Conservation (phyloP, 2,797 vertebrate species). For the Alectoris magna region DNA sequence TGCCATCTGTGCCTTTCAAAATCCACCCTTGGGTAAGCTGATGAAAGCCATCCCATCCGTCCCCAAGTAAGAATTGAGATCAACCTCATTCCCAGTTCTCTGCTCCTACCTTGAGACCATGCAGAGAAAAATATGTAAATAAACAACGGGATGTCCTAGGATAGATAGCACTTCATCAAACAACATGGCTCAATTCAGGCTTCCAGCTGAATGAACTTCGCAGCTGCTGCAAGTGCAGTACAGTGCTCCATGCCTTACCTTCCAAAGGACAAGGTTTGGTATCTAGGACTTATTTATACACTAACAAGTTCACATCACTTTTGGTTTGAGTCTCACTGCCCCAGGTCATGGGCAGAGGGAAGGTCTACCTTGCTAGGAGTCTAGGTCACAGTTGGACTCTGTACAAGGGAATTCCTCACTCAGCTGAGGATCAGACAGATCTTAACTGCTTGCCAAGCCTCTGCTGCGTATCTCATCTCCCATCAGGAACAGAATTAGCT, state of each 20-base stretch:
- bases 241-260: background rate
- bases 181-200: background rate
- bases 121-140: background rate
- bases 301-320: background rate
- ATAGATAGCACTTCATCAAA: background rate
- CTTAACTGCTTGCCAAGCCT: rapidly evolving
- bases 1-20: background rate
- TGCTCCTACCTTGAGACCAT: background rate
- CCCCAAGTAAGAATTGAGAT: background rate
- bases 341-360: background rate
- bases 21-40: background rate
- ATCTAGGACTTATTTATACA: background rate
- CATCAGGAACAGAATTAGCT: background rate
- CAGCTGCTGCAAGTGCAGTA: background rate
- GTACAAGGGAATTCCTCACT: background rate
- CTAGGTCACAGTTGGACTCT: background rate
- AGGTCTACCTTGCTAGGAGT: background rate
- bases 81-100: background rate
- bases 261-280: background rate
- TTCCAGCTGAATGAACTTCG: background rate
- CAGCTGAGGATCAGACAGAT: background rate
- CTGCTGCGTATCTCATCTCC: background rate
- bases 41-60: background rate
- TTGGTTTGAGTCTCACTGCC: background rate
- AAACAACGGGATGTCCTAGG: background rate